phyloP scores from a whole-genome alignment of 37 sponge, comb jelly and placozoan genomes.

The Cladorhizidae sp. region DNA sequence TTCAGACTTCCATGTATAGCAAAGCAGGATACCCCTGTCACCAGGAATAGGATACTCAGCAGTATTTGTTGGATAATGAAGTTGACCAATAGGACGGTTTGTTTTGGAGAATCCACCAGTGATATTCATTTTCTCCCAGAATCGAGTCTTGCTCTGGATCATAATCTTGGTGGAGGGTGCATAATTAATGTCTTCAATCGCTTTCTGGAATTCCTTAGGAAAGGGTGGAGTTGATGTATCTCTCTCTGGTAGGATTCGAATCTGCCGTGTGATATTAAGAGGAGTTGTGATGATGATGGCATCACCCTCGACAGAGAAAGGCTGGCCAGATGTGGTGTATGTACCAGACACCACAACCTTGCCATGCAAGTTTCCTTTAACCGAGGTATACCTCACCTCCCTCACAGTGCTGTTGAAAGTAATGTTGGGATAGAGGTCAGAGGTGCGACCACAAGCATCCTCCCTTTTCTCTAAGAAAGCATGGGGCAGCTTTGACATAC shows the following conservation, averaged over 20 bases:
- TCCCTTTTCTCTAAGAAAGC: conserved; percentile 7
- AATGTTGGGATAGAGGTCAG: conserved; percentile 11
- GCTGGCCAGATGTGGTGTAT: background rate
- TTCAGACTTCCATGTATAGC: conserved; percentile 66
- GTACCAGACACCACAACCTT: background rate
- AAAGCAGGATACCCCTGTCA: conserved; percentile 45
- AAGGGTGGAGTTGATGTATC: conserved; percentile 5
- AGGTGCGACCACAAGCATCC: background rate
- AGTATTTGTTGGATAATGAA: conserved; percentile 47
- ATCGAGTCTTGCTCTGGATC: conserved; percentile 41
- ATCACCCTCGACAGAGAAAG: conserved; percentile 9
- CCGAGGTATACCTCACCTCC: conserved; percentile 2
- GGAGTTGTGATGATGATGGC: conserved; percentile 58
- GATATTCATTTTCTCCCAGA: conserved; percentile 52
- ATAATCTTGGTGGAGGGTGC: conserved; percentile 60
- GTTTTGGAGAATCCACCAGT: conserved; percentile 55
- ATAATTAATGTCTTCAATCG: conserved; percentile 25
- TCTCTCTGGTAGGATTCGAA: conserved; percentile 11
- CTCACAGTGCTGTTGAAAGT: conserved; percentile 6
- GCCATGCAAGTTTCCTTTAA: background rate
- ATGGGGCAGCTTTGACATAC: conserved; percentile 39
- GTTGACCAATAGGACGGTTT: conserved; percentile 53
- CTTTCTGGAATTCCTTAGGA: background rate
- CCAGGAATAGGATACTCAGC: background rate
- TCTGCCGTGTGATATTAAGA: conserved; percentile 41